These are phyloP conservation scores for Orchestes rusci DNA, from an alignment of 2,888 invertebrate species.

Conservation along the genomic window DNA sequence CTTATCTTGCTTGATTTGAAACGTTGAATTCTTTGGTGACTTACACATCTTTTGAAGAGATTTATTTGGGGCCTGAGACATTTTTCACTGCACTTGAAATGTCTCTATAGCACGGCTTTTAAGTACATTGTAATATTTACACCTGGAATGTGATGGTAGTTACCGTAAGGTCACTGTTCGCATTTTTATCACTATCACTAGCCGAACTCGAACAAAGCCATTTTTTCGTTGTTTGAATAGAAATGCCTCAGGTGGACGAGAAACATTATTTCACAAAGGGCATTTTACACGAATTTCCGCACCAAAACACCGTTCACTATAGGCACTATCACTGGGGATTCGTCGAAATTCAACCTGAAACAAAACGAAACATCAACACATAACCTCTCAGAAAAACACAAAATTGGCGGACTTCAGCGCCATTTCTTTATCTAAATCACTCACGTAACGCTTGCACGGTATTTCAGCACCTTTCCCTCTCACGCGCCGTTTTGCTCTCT, in stretches of 20 bases:
- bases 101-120: conserved; percentile 29
- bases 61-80: conserved; percentile 43
- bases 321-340: too few relatives aligned
- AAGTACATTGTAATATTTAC: conserved; percentile 30
- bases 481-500: too few relatives aligned
- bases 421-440: conserved; percentile 12
- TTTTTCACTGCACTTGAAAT: conserved; percentile 35
- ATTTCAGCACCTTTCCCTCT: too few relatives aligned
- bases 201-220: conserved; percentile 46
- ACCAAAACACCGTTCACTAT: too few relatives aligned
- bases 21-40: conserved; percentile 40
- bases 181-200: conserved; percentile 30
- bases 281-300: too few relatives aligned
- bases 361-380: conserved; percentile 38
- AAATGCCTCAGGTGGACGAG: conserved; percentile 29
- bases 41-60: conserved; percentile 44
- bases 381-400: conserved; percentile 36
- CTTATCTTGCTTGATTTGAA: conserved; percentile 36
- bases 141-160: conserved; percentile 23
- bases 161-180: conserved; percentile 17
- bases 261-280: conserved; percentile 36
- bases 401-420: conserved; percentile 26
- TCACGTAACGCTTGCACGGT: conserved; percentile 12
- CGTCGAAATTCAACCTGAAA: conserved; percentile 35
- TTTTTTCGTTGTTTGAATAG: conserved; percentile 39